phyloP scores from a whole-genome alignment of 1,140 invertebrate species.

The Vanessa atalanta region DNA sequence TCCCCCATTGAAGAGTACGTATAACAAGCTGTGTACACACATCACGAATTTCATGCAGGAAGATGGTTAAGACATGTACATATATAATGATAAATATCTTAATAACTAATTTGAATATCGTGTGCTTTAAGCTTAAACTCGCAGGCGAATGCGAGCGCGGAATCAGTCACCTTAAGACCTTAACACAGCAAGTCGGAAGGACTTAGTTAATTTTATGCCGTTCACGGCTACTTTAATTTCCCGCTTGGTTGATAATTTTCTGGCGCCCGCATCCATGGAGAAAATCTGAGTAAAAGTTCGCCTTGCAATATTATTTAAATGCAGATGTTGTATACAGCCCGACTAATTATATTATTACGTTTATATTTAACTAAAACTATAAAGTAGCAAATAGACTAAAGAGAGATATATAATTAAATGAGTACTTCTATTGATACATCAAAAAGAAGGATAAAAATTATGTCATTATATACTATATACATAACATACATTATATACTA shows the following conservation, averaged over 20 bases:
- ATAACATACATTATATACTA: too few relatives aligned
- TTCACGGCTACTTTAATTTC: constrained; percentile 73
- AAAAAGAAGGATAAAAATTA: too few relatives aligned
- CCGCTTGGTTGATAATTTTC: constrained; percentile 67
- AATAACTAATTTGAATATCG: constrained; percentile 16
- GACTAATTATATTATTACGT: constrained; percentile 33
- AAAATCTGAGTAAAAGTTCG: constrained; percentile 62
- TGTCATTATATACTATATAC: too few relatives aligned
- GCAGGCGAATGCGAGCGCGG: constrained; percentile 13
- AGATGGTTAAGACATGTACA: not conserved
- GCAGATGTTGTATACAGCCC: constrained; percentile 39
- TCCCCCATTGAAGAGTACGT: not conserved
- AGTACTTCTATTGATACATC: too few relatives aligned
- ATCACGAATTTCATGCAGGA: not conserved
- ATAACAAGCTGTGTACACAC: not conserved
- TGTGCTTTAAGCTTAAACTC: not conserved
- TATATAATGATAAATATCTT: not conserved
- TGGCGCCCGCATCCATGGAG: constrained; percentile 57
- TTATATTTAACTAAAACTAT: not conserved
- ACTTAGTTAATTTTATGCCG: constrained; percentile 69
- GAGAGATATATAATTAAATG: too few relatives aligned
- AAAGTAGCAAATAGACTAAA: not conserved
- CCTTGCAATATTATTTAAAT: constrained; percentile 49
- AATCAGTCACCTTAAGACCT: constrained; percentile 51
- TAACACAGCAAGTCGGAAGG: constrained; percentile 41